Percentiles rank a stretch among this genome's conserved stretches.
These are phyloP conservation scores for Hippocampus kuda DNA, from an alignment of 2,797 vertebrate species.

Conservation along the genomic window DNA sequence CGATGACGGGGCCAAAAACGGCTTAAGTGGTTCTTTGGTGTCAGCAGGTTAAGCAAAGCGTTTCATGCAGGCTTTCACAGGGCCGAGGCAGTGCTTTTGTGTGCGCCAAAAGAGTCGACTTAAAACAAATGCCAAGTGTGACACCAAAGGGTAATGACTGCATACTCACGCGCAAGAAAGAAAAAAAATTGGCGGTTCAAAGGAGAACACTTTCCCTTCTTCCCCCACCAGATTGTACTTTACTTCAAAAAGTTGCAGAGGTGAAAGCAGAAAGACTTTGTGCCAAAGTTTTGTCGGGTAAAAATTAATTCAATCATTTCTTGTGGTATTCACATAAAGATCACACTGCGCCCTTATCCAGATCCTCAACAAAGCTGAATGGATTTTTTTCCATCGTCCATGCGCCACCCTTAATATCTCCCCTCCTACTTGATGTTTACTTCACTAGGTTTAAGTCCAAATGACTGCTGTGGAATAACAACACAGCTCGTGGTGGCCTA, in stretches of 20 bases:
- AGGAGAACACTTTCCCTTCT: constrained; percentile 26
- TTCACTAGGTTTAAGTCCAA: too few relatives aligned
- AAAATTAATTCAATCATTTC: neutral
- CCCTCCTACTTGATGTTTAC: too few relatives aligned
- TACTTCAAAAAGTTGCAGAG: constrained; percentile 47
- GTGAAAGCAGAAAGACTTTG: constrained; percentile 34
- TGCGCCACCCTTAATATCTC: too few relatives aligned
- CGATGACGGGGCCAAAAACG: constrained; percentile 51
- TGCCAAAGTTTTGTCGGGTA: neutral
- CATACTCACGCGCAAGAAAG: neutral
- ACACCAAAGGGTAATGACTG: constrained; percentile 58
- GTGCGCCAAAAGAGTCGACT: constrained; percentile 51
- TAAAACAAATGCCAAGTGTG: constrained; percentile 62
- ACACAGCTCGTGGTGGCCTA: too few relatives aligned
- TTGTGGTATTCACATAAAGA: neutral
- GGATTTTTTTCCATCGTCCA: neutral
- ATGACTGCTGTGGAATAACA: too few relatives aligned
- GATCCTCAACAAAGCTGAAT: neutral
- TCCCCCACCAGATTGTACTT: constrained; percentile 18
- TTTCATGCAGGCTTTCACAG: constrained; percentile 56
- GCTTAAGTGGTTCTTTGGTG: constrained; percentile 64
- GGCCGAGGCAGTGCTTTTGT: constrained; percentile 56
- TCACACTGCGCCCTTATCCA: neutral
- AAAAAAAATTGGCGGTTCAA: constrained; percentile 34
- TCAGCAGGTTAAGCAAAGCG: constrained; percentile 63